Evolutionary conservation across 2,113 vertebrate species (phyloP), one percentile per base, ranked within the genome.

Genomic region (Malaclemys terrapin): DNA sequence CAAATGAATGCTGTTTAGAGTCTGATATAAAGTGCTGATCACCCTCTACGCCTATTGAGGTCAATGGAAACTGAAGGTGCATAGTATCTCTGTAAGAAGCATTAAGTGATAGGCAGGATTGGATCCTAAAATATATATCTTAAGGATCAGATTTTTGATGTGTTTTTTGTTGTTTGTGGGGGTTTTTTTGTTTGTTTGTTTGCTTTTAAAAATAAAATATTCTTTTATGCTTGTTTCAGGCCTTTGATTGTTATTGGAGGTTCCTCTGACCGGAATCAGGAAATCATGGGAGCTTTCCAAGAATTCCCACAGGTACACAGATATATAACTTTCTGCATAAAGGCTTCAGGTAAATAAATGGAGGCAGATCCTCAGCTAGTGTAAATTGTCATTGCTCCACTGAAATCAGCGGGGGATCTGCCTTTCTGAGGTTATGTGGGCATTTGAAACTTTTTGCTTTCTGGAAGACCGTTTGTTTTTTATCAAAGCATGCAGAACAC

Each of bases 261-360:
- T 50, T 99, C 99, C 78, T 99, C 99, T 52, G 99, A 99, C 98
- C 98, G 96, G 96, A 99, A 98, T 98, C 99, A 99, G 93, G 99
- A 99, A 97, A 99, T 98, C 22, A 99, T 99, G 97, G 99, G 99
- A 86, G 99, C 99, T 69, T 99, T 99, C 96, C 99, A 99, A 96
- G 99, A 99, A 97, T 99, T 99, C 89, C 99, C 99, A 87, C 99
- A 99, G 99, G 99, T 99, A 98, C 2, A 2, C 4, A 62, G 5
- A 38, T 78, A 4, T 50, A 47, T 1, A 29, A 13, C 16, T 88
- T 89, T 80, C 52, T 83, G 7, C 35, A 45, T n/a, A 35, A 93
- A 79, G 1, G 2, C 91, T 92, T 56, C 45, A 47, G 45, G 89
- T 92, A 69, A 91, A 87, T 92, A 89, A 62, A 53, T 35, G 1